Evolutionary conservation across 2,888 invertebrate genomes (phyloP).

Genomic region (Acleris laterana): DNA sequence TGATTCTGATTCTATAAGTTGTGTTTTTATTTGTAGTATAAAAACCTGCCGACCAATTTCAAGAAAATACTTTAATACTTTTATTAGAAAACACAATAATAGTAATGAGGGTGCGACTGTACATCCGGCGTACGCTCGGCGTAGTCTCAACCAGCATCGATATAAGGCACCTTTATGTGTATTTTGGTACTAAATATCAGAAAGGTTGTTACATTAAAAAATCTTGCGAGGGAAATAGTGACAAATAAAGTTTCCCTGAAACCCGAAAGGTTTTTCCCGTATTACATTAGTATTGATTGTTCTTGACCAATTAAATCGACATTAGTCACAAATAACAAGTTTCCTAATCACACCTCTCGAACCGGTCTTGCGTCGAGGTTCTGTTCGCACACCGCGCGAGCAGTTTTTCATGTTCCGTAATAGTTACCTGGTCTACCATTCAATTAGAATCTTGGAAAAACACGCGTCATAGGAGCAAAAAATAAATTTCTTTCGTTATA

Average conservation of each 20-base stretch:
- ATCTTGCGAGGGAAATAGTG: background rate
- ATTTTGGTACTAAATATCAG: background rate
- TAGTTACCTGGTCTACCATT: slow-evolving; percentile 38
- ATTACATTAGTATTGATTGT: slow-evolving; percentile 15
- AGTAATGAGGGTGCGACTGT: too few relatives aligned
- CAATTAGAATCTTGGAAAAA: slow-evolving; percentile 3
- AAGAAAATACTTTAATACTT: too few relatives aligned
- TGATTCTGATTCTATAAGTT: too few relatives aligned
- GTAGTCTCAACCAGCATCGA: too few relatives aligned
- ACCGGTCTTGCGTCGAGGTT: slow-evolving; percentile 39
- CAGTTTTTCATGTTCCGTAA: slow-evolving; percentile 14
- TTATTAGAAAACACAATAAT: too few relatives aligned
- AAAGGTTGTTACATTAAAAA: too few relatives aligned
- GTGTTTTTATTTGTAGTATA: too few relatives aligned
- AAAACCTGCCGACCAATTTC: too few relatives aligned
- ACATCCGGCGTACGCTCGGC: too few relatives aligned
- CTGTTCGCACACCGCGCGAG: slow-evolving; percentile 15
- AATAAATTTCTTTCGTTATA: too few relatives aligned
- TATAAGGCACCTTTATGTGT: slow-evolving; percentile 33
- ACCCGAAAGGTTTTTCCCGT: slow-evolving; percentile 19
- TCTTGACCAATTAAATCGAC: slow-evolving; percentile 39
- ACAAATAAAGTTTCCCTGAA: slow-evolving; percentile 27
- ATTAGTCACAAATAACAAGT: slow-evolving; percentile 38
- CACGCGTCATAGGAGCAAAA: background rate
- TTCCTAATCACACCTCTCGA: slow-evolving; percentile 42